phyloP scores from a whole-genome alignment of 2,888 invertebrate species.

The Enchytraeus crypticus region DNA sequence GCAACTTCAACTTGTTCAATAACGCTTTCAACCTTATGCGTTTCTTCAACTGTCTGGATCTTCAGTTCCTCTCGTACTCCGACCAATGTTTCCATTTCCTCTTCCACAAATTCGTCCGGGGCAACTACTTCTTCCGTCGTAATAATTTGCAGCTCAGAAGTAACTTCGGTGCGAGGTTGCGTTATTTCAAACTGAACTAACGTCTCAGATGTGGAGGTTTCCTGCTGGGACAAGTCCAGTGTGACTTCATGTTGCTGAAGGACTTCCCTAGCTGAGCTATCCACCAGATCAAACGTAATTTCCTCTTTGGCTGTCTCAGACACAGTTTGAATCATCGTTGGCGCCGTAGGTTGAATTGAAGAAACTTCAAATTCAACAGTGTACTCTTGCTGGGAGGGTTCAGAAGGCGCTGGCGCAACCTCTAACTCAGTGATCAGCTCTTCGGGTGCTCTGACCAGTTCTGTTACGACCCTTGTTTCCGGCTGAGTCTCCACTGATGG shows the following conservation, averaged over 20 bases:
- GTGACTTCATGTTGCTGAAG: background rate
- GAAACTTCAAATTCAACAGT: too few species aligned
- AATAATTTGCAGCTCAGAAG: background rate
- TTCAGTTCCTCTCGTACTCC: too few species aligned
- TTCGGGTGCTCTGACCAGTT: conserved; percentile 4
- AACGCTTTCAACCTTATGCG: background rate
- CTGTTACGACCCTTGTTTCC: conserved; percentile 6
- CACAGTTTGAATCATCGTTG: too few species aligned
- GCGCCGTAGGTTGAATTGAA: too few species aligned
- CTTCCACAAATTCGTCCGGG: background rate
- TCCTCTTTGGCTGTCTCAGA: background rate
- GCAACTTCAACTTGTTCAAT: background rate
- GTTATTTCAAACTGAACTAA: too few species aligned
- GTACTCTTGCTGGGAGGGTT: background rate
- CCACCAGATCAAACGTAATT: background rate
- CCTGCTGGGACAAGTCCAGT: background rate
- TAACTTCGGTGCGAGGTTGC: background rate
- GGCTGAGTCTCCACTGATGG: conserved; percentile 7
- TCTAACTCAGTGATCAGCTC: background rate
- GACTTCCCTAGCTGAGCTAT: background rate
- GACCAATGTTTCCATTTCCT: too few species aligned
- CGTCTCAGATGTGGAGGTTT: too few species aligned
- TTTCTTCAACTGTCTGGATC: background rate
- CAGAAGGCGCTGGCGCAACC: background rate
- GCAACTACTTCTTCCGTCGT: background rate